Conservation (phyloP, 2,888 invertebrate genomes). For the Pollenia griseotomentosa region DNA sequence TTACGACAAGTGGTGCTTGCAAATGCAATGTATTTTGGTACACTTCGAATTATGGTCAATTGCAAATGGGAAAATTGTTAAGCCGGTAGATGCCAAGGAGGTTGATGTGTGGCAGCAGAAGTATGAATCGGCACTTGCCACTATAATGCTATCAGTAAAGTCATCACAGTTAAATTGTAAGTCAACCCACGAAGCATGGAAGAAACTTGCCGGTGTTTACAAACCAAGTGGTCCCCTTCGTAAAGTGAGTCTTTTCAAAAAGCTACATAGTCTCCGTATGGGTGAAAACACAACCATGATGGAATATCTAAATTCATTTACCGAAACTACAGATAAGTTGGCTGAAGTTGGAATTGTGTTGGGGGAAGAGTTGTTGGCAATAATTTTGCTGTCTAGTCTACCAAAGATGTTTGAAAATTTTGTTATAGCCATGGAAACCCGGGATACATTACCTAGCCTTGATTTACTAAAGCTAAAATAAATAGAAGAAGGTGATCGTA, state of each 20-base stretch:
- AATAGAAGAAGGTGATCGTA: slow-evolving; percentile 45
- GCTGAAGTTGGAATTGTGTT: slow-evolving; percentile 37
- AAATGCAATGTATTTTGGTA: slow-evolving; percentile 53
- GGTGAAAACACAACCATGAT: slow-evolving; percentile 14
- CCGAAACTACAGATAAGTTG: slow-evolving; percentile 33
- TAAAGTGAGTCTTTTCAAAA: slow-evolving; percentile 51
- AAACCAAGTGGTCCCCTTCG: background rate
- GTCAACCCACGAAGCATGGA: slow-evolving; percentile 43
- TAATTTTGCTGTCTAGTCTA: slow-evolving; percentile 39
- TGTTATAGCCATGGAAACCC: slow-evolving; percentile 44
- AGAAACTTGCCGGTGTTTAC: slow-evolving; percentile 47
- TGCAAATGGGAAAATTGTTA: slow-evolving; percentile 31
- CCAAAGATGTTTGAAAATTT: slow-evolving; percentile 31
- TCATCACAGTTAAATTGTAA: slow-evolving; percentile 19
- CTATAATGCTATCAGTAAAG: slow-evolving; percentile 41
- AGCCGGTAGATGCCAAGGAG: background rate
- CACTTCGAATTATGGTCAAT: slow-evolving; percentile 53
- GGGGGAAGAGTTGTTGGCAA: slow-evolving; percentile 46
- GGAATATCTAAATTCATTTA: slow-evolving; percentile 40
- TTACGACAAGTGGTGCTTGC: slow-evolving; percentile 56
- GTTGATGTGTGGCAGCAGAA: slow-evolving; percentile 26
- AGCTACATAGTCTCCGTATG: slow-evolving; percentile 32
- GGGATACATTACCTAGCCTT: slow-evolving; percentile 36
- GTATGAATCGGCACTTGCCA: slow-evolving; percentile 50
- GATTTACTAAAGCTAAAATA: slow-evolving; percentile 41